A percentile compares a stretch with the other conserved stretches of the same genome.
Evolutionary conservation across 92 coral and sea anemone species (phyloP).

Genomic region (Parazoanthus darwini): DNA sequence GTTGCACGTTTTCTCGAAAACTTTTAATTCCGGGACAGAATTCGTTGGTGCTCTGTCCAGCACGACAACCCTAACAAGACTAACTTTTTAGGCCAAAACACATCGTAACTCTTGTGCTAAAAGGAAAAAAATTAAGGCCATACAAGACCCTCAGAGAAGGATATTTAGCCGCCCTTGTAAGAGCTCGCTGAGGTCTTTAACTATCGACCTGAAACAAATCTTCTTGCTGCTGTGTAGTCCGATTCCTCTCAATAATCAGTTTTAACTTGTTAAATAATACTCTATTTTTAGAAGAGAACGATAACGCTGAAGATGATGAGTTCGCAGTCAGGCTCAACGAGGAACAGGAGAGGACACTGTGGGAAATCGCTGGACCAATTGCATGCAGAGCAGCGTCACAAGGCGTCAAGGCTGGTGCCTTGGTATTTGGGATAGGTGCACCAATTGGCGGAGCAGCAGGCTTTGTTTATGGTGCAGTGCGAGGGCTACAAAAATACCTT

Average conservation of each 20-base stretch:
- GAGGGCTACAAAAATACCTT: neutral
- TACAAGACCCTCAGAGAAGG: no score
- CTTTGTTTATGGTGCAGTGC: constrained; percentile 4
- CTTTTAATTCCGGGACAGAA: no score
- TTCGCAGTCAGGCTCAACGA: neutral
- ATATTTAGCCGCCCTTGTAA: no score
- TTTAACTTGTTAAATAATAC: neutral
- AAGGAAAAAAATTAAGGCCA: no score
- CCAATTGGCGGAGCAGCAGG: constrained; percentile 21
- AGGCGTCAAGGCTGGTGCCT: constrained; percentile 6
- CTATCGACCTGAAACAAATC: no score
- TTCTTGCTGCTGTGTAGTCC: neutral
- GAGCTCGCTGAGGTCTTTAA: no score
- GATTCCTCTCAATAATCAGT: no score
- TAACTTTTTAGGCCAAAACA: no score
- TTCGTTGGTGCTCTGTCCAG: no score
- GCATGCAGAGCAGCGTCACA: neutral
- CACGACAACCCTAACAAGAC: no score
- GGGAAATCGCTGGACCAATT: constrained; percentile 10
- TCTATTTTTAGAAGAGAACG: neutral
- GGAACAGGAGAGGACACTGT: constrained; percentile 5
- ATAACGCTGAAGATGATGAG: neutral
- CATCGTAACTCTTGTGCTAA: no score
- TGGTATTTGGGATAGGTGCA: neutral
- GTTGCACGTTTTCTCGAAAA: no score